These are phyloP conservation scores for Baryphthengus martii DNA, from an alignment of 2,113 vertebrate genomes.

Conservation along the genomic window DNA sequence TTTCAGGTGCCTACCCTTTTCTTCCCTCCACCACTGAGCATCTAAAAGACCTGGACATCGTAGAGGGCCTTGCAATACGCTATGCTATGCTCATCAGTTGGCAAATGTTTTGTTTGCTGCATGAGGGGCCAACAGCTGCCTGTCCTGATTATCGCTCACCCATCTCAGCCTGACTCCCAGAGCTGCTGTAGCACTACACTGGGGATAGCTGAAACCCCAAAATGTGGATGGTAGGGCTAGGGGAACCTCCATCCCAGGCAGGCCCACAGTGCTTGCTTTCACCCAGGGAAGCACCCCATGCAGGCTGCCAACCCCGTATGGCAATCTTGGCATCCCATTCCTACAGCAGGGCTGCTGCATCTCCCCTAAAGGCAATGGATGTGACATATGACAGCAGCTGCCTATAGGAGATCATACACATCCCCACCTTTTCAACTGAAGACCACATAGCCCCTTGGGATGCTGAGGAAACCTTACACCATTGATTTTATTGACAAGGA, in stretches of 20 bases:
- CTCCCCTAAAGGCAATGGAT: neutral
- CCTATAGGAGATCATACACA: neutral
- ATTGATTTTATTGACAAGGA: neutral
- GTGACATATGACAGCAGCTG: rapidly evolving
- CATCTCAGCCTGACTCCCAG: neutral
- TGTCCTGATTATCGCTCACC: neutral
- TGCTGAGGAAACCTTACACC: neutral
- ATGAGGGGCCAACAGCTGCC: neutral
- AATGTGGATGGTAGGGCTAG: rapidly evolving
- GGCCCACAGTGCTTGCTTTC: neutral
- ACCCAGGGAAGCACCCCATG: neutral
- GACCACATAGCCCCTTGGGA: neutral
- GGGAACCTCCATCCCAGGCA: neutral
- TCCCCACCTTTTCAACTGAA: neutral
- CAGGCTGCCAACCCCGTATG: neutral
- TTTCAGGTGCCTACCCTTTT: neutral
- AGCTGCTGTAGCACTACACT: neutral
- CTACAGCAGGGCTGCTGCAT: rapidly evolving
- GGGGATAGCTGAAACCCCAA: neutral
- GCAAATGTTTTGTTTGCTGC: neutral
- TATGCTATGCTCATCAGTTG: rapidly evolving
- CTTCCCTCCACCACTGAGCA: rapidly evolving
- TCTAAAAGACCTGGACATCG: neutral
- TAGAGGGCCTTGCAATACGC: neutral
- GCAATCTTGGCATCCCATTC: neutral